Conservation (phyloP, 2,797 vertebrate genomes). For the Gallinago nigripennis region DNA sequence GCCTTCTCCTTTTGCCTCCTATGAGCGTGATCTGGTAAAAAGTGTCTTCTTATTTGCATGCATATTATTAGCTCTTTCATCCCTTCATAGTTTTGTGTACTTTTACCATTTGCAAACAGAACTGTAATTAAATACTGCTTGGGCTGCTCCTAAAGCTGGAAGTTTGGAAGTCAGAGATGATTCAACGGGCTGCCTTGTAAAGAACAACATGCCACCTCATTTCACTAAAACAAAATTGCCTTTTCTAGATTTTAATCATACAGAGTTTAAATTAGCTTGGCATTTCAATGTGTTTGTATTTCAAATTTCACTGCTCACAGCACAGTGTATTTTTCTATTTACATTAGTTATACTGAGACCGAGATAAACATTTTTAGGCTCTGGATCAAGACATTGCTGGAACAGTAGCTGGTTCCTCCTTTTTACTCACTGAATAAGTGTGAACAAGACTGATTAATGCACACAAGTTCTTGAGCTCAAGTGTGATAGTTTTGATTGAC, state of each 20-base stretch:
- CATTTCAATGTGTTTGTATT: not conserved
- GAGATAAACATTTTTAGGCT: not conserved
- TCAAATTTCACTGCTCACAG: not conserved
- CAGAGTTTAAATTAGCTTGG: not conserved
- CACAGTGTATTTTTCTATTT: not conserved
- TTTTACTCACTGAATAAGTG: not conserved
- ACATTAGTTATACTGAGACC: not conserved
- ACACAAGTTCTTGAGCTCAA: not conserved
- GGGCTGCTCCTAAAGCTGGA: not conserved
- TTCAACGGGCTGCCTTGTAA: not conserved
- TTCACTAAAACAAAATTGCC: not conserved
- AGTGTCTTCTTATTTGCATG: not conserved
- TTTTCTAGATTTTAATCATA: not conserved
- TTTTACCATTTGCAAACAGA: not conserved
- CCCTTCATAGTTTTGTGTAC: not conserved
- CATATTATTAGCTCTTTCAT: not conserved
- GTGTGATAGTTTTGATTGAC: not conserved
- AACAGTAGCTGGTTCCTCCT: not conserved
- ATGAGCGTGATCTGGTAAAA: not conserved
- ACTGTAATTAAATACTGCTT: not conserved
- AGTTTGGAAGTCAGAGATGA: not conserved
- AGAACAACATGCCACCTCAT: not conserved
- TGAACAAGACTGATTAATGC: not conserved
- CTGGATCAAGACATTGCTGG: not conserved
- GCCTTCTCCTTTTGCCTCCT: not conserved